phyloP scores from a whole-genome alignment of 1,140 invertebrate genomes.

The Leptinotarsa undecemlineata region DNA sequence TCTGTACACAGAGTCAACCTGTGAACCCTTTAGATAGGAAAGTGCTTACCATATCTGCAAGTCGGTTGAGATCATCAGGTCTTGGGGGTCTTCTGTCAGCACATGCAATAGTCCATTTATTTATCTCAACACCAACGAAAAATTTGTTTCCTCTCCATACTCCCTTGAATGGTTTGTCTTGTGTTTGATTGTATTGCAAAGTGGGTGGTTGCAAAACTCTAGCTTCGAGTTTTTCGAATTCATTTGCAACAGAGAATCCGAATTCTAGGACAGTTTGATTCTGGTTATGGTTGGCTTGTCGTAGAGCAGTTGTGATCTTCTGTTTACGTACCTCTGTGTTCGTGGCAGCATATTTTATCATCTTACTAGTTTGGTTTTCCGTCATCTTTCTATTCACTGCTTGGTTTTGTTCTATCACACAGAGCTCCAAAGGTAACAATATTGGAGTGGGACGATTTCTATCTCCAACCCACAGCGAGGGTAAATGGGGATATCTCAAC shows the following conservation, averaged over 20 bases:
- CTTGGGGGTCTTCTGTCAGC: slow-evolving; percentile 26
- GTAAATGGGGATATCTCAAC: slow-evolving; percentile 62
- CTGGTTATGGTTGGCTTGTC: slow-evolving; percentile 56
- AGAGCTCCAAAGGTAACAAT: slow-evolving; percentile 65
- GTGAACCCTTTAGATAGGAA: no score
- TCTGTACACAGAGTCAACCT: no score
- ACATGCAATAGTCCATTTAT: slow-evolving; percentile 56
- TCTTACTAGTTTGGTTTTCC: slow-evolving; percentile 64
- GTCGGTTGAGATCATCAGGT: slow-evolving; percentile 31
- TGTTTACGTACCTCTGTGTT: slow-evolving; percentile 61
- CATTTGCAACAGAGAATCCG: slow-evolving; percentile 58
- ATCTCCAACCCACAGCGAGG: slow-evolving; percentile 68
- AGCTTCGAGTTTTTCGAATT: slow-evolving; percentile 63
- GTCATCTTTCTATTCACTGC: slow-evolving; percentile 59
- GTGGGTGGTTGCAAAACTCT: slow-evolving; percentile 62
- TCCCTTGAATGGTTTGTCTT: slow-evolving; percentile 50
- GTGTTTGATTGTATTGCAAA: slow-evolving; percentile 55
- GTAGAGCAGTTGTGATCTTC: slow-evolving; percentile 66
- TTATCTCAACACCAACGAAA: slow-evolving; percentile 36
- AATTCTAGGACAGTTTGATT: slow-evolving; percentile 62
- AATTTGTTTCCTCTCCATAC: slow-evolving; percentile 57
- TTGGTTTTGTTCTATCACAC: slow-evolving; percentile 65
- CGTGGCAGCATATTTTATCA: slow-evolving; percentile 70
- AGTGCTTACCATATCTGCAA: slow-evolving; percentile 38
- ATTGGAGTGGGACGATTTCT: slow-evolving; percentile 56